These are phyloP conservation scores for Thereva unica DNA, from an alignment of 2,888 invertebrate genomes.

Conservation along the genomic window DNA sequence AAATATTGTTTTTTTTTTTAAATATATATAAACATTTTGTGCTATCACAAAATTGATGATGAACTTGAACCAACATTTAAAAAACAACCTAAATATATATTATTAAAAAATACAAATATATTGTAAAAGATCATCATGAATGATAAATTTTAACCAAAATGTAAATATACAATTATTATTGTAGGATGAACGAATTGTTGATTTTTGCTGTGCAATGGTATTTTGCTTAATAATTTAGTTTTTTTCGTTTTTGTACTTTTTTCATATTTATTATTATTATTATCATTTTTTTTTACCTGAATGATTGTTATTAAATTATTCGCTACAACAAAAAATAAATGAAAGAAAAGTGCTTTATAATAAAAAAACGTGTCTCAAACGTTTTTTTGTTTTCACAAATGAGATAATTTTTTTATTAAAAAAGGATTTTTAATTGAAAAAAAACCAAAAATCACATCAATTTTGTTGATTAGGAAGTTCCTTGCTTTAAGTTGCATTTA, in stretches of 20 bases:
- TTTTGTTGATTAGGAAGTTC: slow-evolving; percentile 60
- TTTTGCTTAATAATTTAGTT: too few relatives aligned
- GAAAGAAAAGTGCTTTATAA: background rate
- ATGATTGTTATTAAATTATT: background rate
- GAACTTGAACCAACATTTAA: slow-evolving; percentile 48
- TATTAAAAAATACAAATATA: background rate
- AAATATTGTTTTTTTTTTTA: slow-evolving; percentile 14
- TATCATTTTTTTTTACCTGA: too few relatives aligned
- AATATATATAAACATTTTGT: slow-evolving; percentile 18
- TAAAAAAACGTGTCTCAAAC: too few relatives aligned
- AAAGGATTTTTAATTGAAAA: slow-evolving; percentile 46
- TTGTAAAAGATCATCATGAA: slow-evolving; percentile 1
- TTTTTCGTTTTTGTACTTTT: too few relatives aligned
- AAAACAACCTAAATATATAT: slow-evolving; percentile 13
- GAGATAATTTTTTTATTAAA: slow-evolving; percentile 24
- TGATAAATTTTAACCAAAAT: background rate
- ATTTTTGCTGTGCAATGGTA: too few relatives aligned
- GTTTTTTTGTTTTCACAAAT: slow-evolving; percentile 32
- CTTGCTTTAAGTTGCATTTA: slow-evolving; percentile 49
- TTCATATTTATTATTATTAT: too few relatives aligned
- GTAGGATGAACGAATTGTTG: too few relatives aligned
- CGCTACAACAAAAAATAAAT: background rate
- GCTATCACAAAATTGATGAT: slow-evolving; percentile 58
- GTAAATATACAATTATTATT: too few relatives aligned
- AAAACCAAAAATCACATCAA: slow-evolving; percentile 60